Evolutionary conservation across 2,797 vertebrate genomes (phyloP).

Genomic region (Tachyglossus aculeatus): DNA sequence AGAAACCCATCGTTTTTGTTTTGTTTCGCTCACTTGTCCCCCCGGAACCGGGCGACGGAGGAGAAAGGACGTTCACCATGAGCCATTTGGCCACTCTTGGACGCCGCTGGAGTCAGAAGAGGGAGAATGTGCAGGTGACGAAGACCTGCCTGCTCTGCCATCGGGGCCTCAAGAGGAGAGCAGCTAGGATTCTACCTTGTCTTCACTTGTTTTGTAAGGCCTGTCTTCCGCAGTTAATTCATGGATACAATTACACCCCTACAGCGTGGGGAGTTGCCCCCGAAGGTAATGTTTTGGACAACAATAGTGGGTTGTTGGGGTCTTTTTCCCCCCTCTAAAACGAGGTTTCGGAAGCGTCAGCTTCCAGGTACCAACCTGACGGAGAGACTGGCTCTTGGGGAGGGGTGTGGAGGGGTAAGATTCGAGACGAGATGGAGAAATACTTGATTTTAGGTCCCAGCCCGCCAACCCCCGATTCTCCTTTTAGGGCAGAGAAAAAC

Average conservation of each 20-base stretch:
- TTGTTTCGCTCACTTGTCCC: slow-evolving; percentile 29
- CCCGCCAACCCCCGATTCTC: too few species aligned
- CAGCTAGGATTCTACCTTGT: slow-evolving; percentile 59
- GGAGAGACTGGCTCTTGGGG: background rate
- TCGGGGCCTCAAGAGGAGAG: slow-evolving; percentile 49
- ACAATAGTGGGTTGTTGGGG: background rate
- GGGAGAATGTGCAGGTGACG: slow-evolving; percentile 26
- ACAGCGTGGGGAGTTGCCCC: slow-evolving; percentile 27
- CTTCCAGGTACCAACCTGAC: too few species aligned
- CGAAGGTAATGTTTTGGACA: slow-evolving; percentile 55
- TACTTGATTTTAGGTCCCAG: too few species aligned
- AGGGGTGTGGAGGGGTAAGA: background rate
- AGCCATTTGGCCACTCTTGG: background rate
- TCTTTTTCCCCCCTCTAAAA: too few species aligned
- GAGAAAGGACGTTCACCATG: background rate
- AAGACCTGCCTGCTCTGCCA: slow-evolving; percentile 61
- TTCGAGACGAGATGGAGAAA: background rate
- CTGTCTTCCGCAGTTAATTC: slow-evolving; percentile 56
- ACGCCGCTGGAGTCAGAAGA: slow-evolving; percentile 8
- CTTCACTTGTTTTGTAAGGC: slow-evolving; percentile 68
- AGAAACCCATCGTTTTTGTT: background rate
- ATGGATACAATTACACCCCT: slow-evolving; percentile 47
- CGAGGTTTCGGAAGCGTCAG: background rate
- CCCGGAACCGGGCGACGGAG: rapidly evolving
- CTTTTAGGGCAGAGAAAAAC: too few species aligned